phyloP scores from a whole-genome alignment of 2,888 invertebrate genomes.

The Platycnemis pennipes region DNA sequence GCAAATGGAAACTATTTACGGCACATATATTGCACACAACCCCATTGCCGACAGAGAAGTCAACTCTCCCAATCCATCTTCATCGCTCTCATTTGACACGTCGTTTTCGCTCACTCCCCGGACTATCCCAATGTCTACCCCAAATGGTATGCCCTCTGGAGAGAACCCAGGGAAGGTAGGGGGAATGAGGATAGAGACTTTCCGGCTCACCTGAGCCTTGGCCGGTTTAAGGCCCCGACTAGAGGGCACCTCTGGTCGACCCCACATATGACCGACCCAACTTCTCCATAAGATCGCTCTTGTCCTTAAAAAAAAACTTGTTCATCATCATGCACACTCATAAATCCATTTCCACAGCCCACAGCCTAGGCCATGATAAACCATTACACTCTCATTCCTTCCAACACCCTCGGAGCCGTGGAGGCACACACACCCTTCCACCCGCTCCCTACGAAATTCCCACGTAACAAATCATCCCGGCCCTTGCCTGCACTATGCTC shows the following conservation, averaged over 20 bases:
- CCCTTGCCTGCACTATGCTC: not conserved
- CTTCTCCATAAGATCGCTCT: no score
- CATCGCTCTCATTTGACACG: no score
- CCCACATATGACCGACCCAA: no score
- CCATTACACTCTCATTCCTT: not conserved
- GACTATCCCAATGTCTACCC: not conserved
- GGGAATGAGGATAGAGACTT: not conserved
- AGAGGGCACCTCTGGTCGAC: no score
- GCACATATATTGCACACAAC: no score
- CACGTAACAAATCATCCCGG: not conserved
- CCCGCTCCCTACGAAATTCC: not conserved
- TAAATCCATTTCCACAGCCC: conserved; percentile 44
- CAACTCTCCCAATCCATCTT: no score
- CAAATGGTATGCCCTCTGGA: not conserved
- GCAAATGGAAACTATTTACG: no score
- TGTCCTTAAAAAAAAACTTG: no score
- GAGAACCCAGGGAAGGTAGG: not conserved
- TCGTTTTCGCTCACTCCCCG: not conserved
- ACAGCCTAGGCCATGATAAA: not conserved
- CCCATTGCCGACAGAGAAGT: no score
- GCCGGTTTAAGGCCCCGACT: no score
- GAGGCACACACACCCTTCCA: not conserved
- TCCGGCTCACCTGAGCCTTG: no score
- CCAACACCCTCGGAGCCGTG: not conserved
- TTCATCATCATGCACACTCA: not conserved